These are phyloP conservation scores for Pangasius macronema DNA, from an alignment of 2,797 vertebrate genomes.

Conservation along the genomic window DNA sequence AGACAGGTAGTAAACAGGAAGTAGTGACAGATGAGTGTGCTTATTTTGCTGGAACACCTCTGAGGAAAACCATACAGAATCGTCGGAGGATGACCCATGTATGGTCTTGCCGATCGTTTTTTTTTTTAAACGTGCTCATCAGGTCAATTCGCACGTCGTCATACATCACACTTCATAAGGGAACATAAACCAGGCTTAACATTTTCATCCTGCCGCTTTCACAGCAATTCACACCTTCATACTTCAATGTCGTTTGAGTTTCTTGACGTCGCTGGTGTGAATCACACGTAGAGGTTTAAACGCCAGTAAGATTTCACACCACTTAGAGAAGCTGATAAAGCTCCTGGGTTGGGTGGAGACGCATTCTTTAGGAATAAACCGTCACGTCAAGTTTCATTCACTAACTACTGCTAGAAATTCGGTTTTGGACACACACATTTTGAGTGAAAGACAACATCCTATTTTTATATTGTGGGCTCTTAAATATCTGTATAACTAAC, in stretches of 20 bases:
- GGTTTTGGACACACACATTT: not conserved
- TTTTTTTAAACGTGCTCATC: not conserved
- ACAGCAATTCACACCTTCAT: slow-evolving; percentile 31
- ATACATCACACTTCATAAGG: not conserved
- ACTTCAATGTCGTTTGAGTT: slow-evolving; percentile 1
- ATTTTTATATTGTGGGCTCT: not conserved
- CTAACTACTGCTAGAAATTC: not conserved
- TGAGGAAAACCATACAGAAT: not conserved
- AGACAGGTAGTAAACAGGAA: not conserved
- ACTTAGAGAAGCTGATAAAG: not conserved
- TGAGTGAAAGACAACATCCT: not conserved
- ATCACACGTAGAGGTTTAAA: not conserved
- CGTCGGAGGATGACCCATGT: not conserved
- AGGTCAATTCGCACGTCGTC: not conserved
- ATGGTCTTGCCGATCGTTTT: not conserved
- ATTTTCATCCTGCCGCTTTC: slow-evolving; percentile 15
- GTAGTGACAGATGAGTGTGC: not conserved
- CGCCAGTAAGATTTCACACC: slow-evolving; percentile 21
- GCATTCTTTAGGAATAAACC: not conserved
- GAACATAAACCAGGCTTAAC: slow-evolving; percentile 4
- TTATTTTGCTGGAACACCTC: not conserved
- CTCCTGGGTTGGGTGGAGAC: not conserved
- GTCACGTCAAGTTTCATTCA: not conserved
- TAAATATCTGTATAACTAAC: not conserved
- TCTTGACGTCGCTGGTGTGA: slow-evolving; percentile 9